phyloP scores from a whole-genome alignment of 1,140 invertebrate genomes.

The Leptonema lineaticorne region DNA sequence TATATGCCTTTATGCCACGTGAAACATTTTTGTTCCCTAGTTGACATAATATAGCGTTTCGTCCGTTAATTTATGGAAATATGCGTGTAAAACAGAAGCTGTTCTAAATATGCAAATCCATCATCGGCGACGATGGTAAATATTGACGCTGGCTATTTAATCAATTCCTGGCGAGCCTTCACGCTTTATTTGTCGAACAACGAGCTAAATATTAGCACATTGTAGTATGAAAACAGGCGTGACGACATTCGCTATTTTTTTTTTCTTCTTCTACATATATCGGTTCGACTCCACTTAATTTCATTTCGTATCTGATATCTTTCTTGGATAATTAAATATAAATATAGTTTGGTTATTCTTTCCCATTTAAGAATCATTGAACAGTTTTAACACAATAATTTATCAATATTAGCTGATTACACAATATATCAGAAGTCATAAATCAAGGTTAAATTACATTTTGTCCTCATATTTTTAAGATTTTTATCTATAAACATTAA shows the following conservation, averaged over 20 bases:
- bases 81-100: background rate
- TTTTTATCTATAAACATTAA: too few relatives aligned
- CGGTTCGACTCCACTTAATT: background rate
- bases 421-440: too few relatives aligned
- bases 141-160: slow-evolving; percentile 7
- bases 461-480: too few relatives aligned
- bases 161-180: background rate
- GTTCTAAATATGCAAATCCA: slow-evolving; percentile 2
- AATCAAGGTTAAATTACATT: too few relatives aligned
- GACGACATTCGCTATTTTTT: background rate
- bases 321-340: background rate
- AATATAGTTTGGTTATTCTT: too few relatives aligned
- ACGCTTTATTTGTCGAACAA: background rate
- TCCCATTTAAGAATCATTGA: too few relatives aligned
- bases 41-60: background rate
- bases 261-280: background rate
- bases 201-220: background rate
- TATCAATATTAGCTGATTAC: too few relatives aligned
- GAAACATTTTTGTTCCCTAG: too few relatives aligned
- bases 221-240: background rate
- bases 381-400: too few relatives aligned
- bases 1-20: too few relatives aligned
- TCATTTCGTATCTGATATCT: background rate
- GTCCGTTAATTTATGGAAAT: background rate
- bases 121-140: background rate